These are phyloP conservation scores for Amorpha juglandis DNA, from an alignment of 2,888 invertebrate genomes.

Conservation along the genomic window DNA sequence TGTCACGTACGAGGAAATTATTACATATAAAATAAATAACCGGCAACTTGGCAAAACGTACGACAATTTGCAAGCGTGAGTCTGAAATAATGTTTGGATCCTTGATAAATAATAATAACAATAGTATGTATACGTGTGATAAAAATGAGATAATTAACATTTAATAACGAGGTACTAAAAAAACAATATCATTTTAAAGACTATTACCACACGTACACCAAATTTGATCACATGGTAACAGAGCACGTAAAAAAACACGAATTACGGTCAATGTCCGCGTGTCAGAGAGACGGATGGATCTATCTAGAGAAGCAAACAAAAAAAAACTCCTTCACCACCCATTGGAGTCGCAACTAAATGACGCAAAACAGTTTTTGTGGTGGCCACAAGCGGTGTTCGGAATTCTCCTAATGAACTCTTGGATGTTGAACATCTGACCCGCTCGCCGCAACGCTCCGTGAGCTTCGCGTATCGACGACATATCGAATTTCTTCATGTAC, in stretches of 20 bases:
- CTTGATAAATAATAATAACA: slow-evolving; percentile 2
- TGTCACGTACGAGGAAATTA: slow-evolving; percentile 24
- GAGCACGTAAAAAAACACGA: slow-evolving; percentile 68
- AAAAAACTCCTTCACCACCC: slow-evolving; percentile 65
- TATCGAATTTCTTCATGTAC: slow-evolving; percentile 62
- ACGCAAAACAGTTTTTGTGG: slow-evolving; percentile 72
- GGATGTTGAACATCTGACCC: slow-evolving; percentile 56
- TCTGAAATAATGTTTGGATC: slow-evolving; percentile 5
- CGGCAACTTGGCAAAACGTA: slow-evolving; percentile 12
- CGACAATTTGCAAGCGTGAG: slow-evolving; percentile 1
- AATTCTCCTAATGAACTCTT: slow-evolving; percentile 66
- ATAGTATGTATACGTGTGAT: background rate
- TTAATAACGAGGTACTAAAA: background rate
- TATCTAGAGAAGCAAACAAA: slow-evolving; percentile 69
- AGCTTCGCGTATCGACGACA: slow-evolving; percentile 57
- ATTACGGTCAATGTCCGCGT: slow-evolving; percentile 77
- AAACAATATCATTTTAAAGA: slow-evolving; percentile 5
- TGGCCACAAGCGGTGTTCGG: slow-evolving; percentile 56
- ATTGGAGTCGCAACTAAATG: slow-evolving; percentile 60
- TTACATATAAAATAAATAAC: slow-evolving; percentile 14
- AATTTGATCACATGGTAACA: slow-evolving; percentile 50
- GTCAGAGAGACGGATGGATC: slow-evolving; percentile 70
- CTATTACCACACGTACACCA: slow-evolving; percentile 26
- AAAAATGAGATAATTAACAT: background rate
- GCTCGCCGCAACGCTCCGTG: slow-evolving; percentile 55